Evolutionary conservation across 2,797 vertebrate species (phyloP).

Genomic region (Etheostoma nigrum): DNA sequence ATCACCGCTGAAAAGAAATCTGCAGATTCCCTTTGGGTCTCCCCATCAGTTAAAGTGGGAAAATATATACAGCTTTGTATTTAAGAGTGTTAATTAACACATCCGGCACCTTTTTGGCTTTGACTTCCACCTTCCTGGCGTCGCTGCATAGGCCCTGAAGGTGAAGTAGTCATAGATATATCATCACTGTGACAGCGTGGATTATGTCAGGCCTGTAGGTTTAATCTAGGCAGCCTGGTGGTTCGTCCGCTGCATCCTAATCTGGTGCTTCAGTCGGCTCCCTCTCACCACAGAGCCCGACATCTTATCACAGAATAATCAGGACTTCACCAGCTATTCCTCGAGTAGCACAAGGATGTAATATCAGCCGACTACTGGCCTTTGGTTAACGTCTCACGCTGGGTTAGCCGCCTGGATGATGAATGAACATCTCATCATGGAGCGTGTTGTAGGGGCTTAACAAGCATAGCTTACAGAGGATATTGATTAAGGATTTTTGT

Average conservation of each 20-base stretch:
- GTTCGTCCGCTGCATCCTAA: neutral
- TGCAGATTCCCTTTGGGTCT: too few species aligned
- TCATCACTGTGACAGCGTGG: neutral
- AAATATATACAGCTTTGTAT: neutral
- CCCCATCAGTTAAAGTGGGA: neutral
- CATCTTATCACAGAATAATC: constrained; percentile 37
- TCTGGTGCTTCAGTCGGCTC: neutral
- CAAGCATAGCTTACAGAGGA: constrained; percentile 29
- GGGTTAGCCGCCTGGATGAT: constrained; percentile 36
- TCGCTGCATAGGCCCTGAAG: neutral
- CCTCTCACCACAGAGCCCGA: neutral
- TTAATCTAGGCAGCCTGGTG: constrained; percentile 15
- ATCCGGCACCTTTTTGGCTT: neutral
- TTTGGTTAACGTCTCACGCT: constrained; percentile 12
- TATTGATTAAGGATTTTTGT: constrained; percentile 65
- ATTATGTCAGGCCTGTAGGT: constrained; percentile 1
- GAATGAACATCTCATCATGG: constrained; percentile 53
- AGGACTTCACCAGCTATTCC: constrained; percentile 25
- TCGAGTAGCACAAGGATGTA: constrained; percentile 20
- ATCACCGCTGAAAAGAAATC: too few species aligned
- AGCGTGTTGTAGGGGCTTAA: constrained; percentile 39
- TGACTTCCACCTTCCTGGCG: neutral
- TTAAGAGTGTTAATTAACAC: neutral
- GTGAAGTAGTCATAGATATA: neutral
- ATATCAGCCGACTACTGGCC: constrained; percentile 45